These are phyloP conservation scores for rabbit (Oryctolagus cuniculus) DNA, from an alignment of 2,113 vertebrate genomes.

Conservation along the genomic window DNA sequence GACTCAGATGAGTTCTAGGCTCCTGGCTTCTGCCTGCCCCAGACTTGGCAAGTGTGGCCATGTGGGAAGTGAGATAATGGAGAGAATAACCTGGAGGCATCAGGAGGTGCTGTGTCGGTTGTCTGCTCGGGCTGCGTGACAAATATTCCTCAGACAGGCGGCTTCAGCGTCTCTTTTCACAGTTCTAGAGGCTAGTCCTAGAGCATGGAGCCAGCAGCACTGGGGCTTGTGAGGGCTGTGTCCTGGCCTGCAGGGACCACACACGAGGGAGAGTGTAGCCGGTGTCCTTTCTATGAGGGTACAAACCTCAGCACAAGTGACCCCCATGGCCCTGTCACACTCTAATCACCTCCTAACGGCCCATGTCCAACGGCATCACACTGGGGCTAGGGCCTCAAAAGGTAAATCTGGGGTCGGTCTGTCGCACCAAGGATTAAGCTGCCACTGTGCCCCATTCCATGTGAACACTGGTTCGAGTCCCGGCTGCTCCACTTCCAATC, in stretches of 20 bases:
- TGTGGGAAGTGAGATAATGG: too few species aligned
- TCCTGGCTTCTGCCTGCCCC: too few species aligned
- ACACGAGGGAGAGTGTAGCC: neutral
- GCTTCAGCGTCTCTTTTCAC: neutral
- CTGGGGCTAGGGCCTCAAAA: neutral
- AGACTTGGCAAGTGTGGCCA: too few species aligned
- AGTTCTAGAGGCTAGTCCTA: neutral
- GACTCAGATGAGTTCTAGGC: too few species aligned
- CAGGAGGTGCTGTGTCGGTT: neutral
- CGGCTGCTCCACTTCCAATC: too few species aligned
- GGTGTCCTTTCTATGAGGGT: neutral
- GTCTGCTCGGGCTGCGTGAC: neutral
- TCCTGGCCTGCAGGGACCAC: neutral
- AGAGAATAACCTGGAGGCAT: neutral
- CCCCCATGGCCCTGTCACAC: too few species aligned
- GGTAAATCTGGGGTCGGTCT: neutral
- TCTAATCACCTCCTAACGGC: neutral
- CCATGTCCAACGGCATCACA: neutral
- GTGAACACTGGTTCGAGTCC: too few species aligned
- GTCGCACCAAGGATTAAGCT: too few species aligned
- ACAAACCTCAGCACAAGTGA: neutral
- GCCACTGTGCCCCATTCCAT: too few species aligned
- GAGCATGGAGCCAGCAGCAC: neutral
- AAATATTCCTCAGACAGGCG: neutral
- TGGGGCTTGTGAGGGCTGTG: neutral